Evolutionary conservation across 1,140 invertebrate species (phyloP).

Genomic region (Muscidifurax raptorellus): DNA sequence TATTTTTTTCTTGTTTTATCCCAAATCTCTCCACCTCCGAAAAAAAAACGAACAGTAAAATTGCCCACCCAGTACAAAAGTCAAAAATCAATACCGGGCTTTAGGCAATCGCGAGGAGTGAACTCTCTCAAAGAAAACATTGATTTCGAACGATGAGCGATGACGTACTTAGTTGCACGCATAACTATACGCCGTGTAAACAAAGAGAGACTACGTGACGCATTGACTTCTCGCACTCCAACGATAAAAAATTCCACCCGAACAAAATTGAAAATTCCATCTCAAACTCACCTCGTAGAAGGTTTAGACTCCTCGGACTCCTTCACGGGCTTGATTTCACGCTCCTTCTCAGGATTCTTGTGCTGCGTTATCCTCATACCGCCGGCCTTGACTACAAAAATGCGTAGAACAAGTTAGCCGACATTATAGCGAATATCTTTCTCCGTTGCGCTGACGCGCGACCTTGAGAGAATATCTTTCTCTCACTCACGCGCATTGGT

Average conservation of each 20-base stretch:
- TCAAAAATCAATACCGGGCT: no score
- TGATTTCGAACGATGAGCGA: no score
- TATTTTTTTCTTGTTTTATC: no score
- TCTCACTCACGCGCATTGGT: neutral
- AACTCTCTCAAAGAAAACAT: no score
- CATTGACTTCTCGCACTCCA: neutral
- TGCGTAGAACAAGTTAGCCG: slow-evolving; percentile 49
- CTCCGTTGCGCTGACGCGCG: slow-evolving; percentile 6
- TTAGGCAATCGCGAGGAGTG: no score
- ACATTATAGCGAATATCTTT: slow-evolving; percentile 38
- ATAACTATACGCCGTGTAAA: neutral
- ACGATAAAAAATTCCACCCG: neutral
- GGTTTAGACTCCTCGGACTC: slow-evolving; percentile 69
- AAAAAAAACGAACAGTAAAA: no score
- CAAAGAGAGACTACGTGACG: neutral
- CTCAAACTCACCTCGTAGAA: slow-evolving; percentile 64
- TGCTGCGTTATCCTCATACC: slow-evolving; percentile 95
- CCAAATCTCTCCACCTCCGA: no score
- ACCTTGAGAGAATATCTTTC: slow-evolving; percentile 52
- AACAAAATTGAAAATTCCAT: neutral
- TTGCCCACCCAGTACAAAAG: no score
- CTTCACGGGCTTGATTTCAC: slow-evolving; percentile 75
- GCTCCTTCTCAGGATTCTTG: slow-evolving; percentile 81
- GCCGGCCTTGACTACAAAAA: slow-evolving; percentile 87
- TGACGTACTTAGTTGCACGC: no score